Conservation (phyloP, 2,888 invertebrate species). For the Tricholauxania praeusta region DNA sequence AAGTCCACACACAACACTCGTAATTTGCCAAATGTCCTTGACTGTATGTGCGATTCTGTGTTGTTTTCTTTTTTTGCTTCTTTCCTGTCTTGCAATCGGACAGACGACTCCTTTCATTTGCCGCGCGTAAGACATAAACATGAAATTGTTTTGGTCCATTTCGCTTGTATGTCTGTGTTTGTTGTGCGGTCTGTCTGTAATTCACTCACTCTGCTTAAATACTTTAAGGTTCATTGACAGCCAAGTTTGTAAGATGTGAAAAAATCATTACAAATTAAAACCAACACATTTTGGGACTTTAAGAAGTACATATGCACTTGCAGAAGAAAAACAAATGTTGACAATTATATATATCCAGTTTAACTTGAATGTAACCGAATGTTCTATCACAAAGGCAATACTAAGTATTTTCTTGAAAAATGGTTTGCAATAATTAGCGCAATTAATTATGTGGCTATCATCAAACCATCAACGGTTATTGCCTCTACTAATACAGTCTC, state of each 20-base stretch:
- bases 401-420: too few species aligned
- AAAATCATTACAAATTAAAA: too few species aligned
- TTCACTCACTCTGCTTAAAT: neutral
- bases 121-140: conserved; percentile 32
- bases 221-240: conserved; percentile 40
- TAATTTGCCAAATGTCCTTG: conserved; percentile 42
- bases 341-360: too few species aligned
- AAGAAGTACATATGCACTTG: too few species aligned
- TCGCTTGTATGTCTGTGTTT: conserved; percentile 5
- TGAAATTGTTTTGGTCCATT: conserved; percentile 33
- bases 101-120: conserved; percentile 20
- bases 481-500: too few species aligned
- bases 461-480: too few species aligned
- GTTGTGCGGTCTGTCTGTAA: neutral
- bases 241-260: neutral
- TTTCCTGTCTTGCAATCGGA: conserved; percentile 11
- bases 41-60: conserved; percentile 27
- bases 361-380: too few species aligned
- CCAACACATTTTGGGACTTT: too few species aligned
- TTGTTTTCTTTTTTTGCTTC: neutral
- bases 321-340: too few species aligned
- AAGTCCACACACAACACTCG: conserved; percentile 16
- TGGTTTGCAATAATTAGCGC: too few species aligned
- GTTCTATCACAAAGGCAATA: too few species aligned
- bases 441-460: too few species aligned